Conservation (phyloP, 2,888 invertebrate genomes). For the Drosophila histrio region DNA sequence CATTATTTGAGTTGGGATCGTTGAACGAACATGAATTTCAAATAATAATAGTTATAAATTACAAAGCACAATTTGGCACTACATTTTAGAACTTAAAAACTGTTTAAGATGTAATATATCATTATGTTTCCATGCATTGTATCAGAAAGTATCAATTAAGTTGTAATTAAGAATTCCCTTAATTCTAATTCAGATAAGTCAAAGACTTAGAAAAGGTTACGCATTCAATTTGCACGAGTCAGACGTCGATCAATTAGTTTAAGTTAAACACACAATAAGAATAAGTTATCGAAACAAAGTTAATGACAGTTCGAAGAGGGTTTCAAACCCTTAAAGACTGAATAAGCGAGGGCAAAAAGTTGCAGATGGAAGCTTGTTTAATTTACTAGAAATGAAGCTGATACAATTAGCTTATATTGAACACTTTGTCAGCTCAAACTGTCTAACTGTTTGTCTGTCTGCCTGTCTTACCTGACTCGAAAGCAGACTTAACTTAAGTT, state of each 20-base stretch:
- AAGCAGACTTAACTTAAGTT: slow-evolving; percentile 19
- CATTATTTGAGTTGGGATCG: neutral
- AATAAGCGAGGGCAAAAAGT: neutral
- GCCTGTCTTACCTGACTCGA: slow-evolving; percentile 1
- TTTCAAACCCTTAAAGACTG: neutral
- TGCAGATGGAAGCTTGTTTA: neutral
- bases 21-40: too few relatives aligned
- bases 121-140: too few relatives aligned
- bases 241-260: too few relatives aligned
- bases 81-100: too few relatives aligned
- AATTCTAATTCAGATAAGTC: too few relatives aligned
- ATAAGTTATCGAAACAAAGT: neutral
- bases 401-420: neutral
- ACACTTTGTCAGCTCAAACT: neutral
- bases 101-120: too few relatives aligned
- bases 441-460: slow-evolving; percentile 9
- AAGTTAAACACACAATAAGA: neutral
- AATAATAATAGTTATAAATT: too few relatives aligned
- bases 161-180: too few relatives aligned
- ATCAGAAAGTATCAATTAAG: too few relatives aligned
- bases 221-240: too few relatives aligned
- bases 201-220: too few relatives aligned
- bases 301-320: neutral
- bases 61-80: too few relatives aligned
- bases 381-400: neutral